Evolutionary conservation across 1,140 invertebrate species (phyloP), one percentile per base, ranked within the genome.

Genomic region (Muscidifurax raptorellus): DNA sequence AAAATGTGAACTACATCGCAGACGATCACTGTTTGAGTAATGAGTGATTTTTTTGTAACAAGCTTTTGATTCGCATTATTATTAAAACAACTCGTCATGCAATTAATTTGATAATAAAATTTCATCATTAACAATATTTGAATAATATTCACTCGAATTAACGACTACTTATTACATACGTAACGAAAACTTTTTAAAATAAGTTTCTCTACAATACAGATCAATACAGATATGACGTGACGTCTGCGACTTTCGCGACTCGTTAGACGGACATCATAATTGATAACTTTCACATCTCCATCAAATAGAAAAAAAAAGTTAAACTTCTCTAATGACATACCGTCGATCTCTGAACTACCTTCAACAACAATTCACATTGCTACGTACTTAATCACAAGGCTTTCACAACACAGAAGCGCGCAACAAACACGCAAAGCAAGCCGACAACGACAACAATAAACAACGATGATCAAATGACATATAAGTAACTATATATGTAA

Each of bases 391-490:
- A 2, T 74, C 32, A 36, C 32, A 74, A 83, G 52, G 67, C 66
- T 47, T 64, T 80, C 32, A 59, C 52, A 75, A 74, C 15, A 76
- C 69, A 71, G 7, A 78, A 69, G 64, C 15, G 30, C 28, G 18
- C 0, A 52, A 66, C 80, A 77, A 25, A 80, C 36, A 71, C 32
- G 67, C 40, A 27, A 32, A n/a, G 30, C 81, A 87, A 85, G 59
- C 30, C 9, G 72, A 47, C 30, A 77, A 64, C 36, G 22, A 12
- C 78, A 66, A 80, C 36, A 85, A 59, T 75, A 86, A 75, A 66
- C 66, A 85, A 77, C 28, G 86, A 86, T 52, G 18, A 52, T 18
- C 40, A 86, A 82, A 44, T 69, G 3, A 72, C 22, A 86, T 86
- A 86, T 86, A 52, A 82, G 10, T 64, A 59, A 44, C 30, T 36